Evolutionary conservation across 2,113 vertebrate species (phyloP), one percentile per base, ranked within the genome.

Genomic region (Hassar affinis): DNA sequence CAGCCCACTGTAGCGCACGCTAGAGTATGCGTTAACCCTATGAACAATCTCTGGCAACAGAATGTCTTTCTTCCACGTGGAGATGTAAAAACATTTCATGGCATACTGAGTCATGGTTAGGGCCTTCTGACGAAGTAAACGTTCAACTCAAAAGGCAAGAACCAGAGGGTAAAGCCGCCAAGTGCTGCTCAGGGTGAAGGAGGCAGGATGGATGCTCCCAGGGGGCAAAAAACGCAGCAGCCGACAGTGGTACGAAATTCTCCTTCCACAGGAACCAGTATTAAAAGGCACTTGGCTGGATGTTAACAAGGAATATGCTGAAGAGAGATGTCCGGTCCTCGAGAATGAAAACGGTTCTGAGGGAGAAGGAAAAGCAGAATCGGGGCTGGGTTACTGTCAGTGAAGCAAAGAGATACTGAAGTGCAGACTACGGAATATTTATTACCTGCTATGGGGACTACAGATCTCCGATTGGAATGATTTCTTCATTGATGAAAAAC

Each of bases 401-500:
- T 47, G 30, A 57, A 2, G 20, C 9, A 56, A 51, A 27, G 7
- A 1, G 8, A 25, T 17, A 54, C 33, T 14, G n/a, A 62, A 54
- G 2, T n/a, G 5, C 42, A n/a, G 30, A 38, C 0, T 6, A 20
- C 1, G 17, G 4, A 45, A 69, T 9, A 4, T 4, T 54, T 30
- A 71, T 35, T 80, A 94, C 94, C 93, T 94, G 92, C 88, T 93
- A 88, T 87, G 82, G 83, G 87, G 92, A 95, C 94, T 97, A 99
- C 94, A 97, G 95, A 92, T 93, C 96, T 90, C 95, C 95, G 69
- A 99, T 92, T 80, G 95, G 95, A 94, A 99, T 96, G 91, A 97
- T 96, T 95, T 99, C 98, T 95, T 99, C 98, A 87, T 96, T 99
- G 96, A 98, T 97, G 93, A 99, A 99, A 94, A 99, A 99, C 90